Conservation (phyloP, 1,140 invertebrate species). For the Saccostrea echinata region DNA sequence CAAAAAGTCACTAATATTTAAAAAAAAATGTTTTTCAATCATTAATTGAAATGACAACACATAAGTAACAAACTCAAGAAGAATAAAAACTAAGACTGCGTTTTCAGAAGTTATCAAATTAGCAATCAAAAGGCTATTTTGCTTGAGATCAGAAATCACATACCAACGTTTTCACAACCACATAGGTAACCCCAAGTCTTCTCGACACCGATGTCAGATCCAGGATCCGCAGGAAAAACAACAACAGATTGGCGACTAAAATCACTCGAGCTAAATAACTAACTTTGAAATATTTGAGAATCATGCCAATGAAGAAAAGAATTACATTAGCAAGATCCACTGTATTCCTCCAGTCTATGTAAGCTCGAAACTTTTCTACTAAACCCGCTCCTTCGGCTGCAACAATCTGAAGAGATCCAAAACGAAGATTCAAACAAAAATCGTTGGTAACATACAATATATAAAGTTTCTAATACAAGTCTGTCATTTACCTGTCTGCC, state of each 20-base stretch:
- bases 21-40: neutral
- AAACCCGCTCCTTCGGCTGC: neutral
- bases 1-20: neutral
- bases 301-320: neutral
- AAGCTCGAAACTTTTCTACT: neutral
- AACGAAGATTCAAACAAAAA: too few species aligned
- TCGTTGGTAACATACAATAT: neutral
- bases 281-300: neutral
- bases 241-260: neutral
- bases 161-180: neutral
- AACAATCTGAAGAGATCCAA: neutral
- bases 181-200: neutral
- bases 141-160: neutral
- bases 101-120: neutral
- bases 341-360: neutral
- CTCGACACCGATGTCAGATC: neutral
- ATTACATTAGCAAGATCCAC: neutral
- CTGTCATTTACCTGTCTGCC: neutral
- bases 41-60: neutral
- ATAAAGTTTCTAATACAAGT: neutral
- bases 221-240: neutral
- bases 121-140: too few species aligned
- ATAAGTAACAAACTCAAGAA: neutral
- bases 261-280: neutral
- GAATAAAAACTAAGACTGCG: neutral